These are phyloP conservation scores for Trogon surrucura DNA, from an alignment of 2,113 vertebrate species.

Conservation along the genomic window DNA sequence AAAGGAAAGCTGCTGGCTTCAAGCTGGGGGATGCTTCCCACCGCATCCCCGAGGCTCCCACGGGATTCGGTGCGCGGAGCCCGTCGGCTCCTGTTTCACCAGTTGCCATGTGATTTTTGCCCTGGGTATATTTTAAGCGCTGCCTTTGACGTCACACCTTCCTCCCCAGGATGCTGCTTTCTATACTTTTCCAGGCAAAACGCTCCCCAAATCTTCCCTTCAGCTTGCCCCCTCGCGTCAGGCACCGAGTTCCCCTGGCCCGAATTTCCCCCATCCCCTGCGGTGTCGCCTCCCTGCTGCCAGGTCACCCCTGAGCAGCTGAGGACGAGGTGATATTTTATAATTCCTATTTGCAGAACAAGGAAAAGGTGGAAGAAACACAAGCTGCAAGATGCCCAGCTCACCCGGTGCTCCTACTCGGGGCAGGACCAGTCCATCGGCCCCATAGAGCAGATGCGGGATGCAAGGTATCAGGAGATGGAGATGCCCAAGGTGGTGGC, in stretches of 20 bases:
- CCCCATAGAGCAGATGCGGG: rapidly evolving
- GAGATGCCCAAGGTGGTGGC: rapidly evolving
- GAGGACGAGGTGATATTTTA: not conserved
- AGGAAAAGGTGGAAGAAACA: not conserved
- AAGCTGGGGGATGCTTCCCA: not conserved
- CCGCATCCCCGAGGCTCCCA: not conserved
- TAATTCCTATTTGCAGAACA: not conserved
- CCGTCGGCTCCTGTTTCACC: not conserved
- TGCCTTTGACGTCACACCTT: conserved; percentile 56
- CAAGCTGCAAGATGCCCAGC: rapidly evolving
- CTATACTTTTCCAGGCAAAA: not conserved
- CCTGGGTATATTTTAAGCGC: conserved; percentile 61
- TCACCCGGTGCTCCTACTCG: rapidly evolving
- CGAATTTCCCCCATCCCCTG: not conserved
- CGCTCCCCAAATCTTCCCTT: not conserved
- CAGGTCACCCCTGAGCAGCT: not conserved
- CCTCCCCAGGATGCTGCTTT: conserved; percentile 32
- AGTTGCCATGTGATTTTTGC: conserved; percentile 41
- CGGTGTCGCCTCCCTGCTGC: not conserved
- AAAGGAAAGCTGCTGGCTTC: not conserved
- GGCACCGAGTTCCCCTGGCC: not conserved
- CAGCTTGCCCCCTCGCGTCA: not conserved
- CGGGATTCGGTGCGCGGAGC: not conserved
- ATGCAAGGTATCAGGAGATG: not conserved
- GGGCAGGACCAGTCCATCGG: rapidly evolving